Conservation (phyloP, 2,113 vertebrate species). For the Esox niger region DNA sequence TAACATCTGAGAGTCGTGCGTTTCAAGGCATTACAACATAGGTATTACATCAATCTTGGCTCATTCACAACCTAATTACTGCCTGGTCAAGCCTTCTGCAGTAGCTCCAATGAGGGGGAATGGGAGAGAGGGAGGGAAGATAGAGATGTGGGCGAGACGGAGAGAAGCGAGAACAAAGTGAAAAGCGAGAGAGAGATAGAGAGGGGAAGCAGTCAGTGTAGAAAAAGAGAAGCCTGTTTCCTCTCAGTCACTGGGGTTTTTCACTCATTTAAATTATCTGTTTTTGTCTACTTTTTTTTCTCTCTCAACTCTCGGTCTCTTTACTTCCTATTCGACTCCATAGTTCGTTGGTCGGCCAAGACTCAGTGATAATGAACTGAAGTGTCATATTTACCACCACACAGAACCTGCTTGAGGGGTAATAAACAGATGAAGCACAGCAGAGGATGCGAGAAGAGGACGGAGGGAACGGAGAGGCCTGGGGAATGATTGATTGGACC, state of each 20-base stretch:
- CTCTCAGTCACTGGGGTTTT: background rate
- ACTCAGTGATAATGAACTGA: slow-evolving; percentile 57
- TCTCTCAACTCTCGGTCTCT: slow-evolving; percentile 20
- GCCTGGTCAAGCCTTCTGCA: background rate
- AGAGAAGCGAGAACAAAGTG: background rate
- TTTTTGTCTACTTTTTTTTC: background rate
- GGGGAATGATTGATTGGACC: slow-evolving; percentile 54
- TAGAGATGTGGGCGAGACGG: background rate
- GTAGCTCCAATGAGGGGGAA: background rate
- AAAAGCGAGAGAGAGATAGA: background rate
- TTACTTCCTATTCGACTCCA: slow-evolving; percentile 48
- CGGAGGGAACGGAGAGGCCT: slow-evolving; percentile 44
- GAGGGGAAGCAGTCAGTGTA: background rate
- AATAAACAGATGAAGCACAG: slow-evolving; percentile 54
- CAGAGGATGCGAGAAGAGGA: slow-evolving; percentile 44
- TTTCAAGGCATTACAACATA: background rate
- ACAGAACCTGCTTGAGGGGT: slow-evolving; percentile 68
- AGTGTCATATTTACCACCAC: slow-evolving; percentile 59
- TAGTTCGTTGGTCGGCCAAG: slow-evolving; percentile 65
- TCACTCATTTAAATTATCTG: background rate
- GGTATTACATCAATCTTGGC: background rate
- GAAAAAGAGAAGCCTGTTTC: background rate
- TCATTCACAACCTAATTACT: background rate
- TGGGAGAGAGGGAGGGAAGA: background rate
- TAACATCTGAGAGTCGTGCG: no score